These are phyloP conservation scores for Cyphotilapia sp. DNA, from an alignment of 2,113 vertebrate genomes.

Conservation along the genomic window DNA sequence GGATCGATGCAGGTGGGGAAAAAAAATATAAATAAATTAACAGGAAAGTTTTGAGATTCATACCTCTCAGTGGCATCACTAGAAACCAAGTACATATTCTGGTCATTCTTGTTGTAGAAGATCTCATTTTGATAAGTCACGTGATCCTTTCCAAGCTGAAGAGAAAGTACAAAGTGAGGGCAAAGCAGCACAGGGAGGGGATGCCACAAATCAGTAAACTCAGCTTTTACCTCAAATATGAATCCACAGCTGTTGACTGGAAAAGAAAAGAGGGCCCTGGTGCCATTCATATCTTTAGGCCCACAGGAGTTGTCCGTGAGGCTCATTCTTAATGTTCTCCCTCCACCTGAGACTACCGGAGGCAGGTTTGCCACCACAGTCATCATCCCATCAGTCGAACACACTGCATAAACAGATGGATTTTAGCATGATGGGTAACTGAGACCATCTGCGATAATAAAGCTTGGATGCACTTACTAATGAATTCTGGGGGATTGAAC, in stretches of 20 bases:
- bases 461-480: slow-evolving; percentile 19
- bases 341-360: background rate
- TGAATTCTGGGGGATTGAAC: slow-evolving; percentile 30
- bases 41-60: background rate
- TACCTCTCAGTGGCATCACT: background rate
- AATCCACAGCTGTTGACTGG: slow-evolving; percentile 61
- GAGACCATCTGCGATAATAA: accelerated
- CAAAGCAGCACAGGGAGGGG: background rate
- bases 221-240: slow-evolving; percentile 36
- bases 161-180: background rate
- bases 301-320: slow-evolving; percentile 48
- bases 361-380: slow-evolving; percentile 52
- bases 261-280: slow-evolving; percentile 60
- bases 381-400: slow-evolving; percentile 62
- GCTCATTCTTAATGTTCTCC: background rate
- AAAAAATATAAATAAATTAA: too few species aligned
- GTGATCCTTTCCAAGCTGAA: slow-evolving; percentile 32
- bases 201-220: background rate
- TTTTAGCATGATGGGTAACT: background rate
- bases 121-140: slow-evolving; percentile 70
- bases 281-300: slow-evolving; percentile 35
- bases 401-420: slow-evolving; percentile 36
- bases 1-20: background rate
- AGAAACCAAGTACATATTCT: background rate
- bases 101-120: background rate